Percentiles rank a stretch among this genome's conserved stretches.
These are phyloP conservation scores for Cynopterus brachyotis DNA, from an alignment of 2,113 vertebrate species.

Conservation along the genomic window DNA sequence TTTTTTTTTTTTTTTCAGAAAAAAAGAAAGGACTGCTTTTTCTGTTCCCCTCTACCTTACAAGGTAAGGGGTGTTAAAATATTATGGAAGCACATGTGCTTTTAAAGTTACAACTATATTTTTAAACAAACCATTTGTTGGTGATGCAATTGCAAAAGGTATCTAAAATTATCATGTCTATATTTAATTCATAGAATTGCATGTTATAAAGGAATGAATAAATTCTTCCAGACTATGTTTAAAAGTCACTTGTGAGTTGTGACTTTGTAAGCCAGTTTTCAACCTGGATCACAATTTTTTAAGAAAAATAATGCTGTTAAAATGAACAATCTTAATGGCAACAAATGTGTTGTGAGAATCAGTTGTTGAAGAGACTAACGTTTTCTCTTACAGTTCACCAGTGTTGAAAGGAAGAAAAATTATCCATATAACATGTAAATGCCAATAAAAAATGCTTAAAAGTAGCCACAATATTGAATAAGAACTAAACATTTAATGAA, in stretches of 20 bases:
- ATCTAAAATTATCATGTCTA: constrained; percentile 73
- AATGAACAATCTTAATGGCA: constrained; percentile 63
- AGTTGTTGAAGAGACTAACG: constrained; percentile 4
- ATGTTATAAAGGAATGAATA: constrained; percentile 59
- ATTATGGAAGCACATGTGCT: constrained; percentile 60
- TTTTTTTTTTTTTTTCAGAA: neutral
- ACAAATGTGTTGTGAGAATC: constrained; percentile 55
- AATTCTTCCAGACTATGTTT: constrained; percentile 61
- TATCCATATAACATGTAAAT: constrained; percentile 4
- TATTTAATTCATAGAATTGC: constrained; percentile 75
- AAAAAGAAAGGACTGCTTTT: neutral
- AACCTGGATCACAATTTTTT: constrained; percentile 53
- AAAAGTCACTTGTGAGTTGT: constrained; percentile 67
- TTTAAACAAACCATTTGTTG: constrained; percentile 77
- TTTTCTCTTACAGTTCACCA: constrained; percentile 52
- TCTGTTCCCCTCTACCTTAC: constrained; percentile 11
- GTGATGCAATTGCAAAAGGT: constrained; percentile 77
- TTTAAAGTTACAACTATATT: constrained; percentile 74
- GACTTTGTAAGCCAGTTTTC: constrained; percentile 63
- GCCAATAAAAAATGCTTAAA: neutral
- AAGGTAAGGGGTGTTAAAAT: constrained; percentile 65
- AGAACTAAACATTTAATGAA: constrained; percentile 30
- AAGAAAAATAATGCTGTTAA: constrained; percentile 55
- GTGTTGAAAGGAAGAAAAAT: constrained; percentile 40
- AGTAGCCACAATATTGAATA: neutral